These are phyloP conservation scores for Laticauda laticaudata DNA, from an alignment of 2,113 vertebrate genomes.

Conservation along the genomic window DNA sequence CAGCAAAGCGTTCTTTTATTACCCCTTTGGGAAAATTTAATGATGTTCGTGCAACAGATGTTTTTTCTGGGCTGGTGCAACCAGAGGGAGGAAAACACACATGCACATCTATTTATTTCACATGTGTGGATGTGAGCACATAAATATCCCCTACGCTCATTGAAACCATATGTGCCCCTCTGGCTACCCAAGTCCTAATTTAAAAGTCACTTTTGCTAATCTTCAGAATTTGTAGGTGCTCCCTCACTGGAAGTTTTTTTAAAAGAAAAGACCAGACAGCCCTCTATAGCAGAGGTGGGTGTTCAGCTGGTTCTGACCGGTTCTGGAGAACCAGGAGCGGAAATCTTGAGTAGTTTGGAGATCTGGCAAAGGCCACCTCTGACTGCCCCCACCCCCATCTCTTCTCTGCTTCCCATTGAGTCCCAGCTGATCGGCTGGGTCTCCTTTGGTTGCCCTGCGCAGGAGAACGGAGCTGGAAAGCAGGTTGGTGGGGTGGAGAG, in stretches of 20 bases:
- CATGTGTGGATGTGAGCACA: neutral
- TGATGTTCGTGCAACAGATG: conserved; percentile 3
- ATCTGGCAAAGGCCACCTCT: too few species aligned
- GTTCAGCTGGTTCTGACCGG: too few species aligned
- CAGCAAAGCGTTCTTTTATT: neutral
- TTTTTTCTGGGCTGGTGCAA: conserved; percentile 10
- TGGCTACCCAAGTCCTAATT: neutral
- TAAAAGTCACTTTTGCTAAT: neutral
- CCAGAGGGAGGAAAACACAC: conserved; percentile 8
- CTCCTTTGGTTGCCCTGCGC: too few species aligned
- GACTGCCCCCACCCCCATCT: too few species aligned
- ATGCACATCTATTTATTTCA: neutral
- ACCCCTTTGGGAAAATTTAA: neutral
- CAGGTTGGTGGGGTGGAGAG: too few species aligned
- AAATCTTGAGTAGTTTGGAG: too few species aligned
- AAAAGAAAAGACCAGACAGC: too few species aligned
- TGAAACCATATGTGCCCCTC: neutral
- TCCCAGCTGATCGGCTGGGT: too few species aligned
- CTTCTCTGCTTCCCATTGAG: too few species aligned
- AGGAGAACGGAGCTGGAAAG: too few species aligned
- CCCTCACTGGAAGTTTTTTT: neutral
- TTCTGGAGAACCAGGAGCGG: too few species aligned
- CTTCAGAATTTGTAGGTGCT: neutral
- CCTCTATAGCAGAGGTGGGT: too few species aligned
- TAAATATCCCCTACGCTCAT: neutral